Evolutionary conservation across 2,113 vertebrate genomes (phyloP).

Genomic region (Stigmatopora nigra): DNA sequence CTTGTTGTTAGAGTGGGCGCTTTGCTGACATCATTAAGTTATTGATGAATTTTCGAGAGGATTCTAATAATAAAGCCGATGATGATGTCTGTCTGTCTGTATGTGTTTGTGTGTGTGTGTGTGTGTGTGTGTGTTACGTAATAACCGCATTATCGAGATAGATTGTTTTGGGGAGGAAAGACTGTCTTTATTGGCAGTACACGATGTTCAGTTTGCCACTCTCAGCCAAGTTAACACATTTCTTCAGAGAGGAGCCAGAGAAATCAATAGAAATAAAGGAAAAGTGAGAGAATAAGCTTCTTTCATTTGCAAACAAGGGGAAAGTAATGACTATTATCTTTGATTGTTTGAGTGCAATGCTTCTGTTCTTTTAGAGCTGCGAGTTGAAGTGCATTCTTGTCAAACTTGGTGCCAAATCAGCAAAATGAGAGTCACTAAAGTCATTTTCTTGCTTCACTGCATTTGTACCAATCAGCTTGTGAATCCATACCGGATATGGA

Average conservation of each 20-base stretch:
- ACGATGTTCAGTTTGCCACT: conserved; percentile 15
- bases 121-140: conserved; percentile 6
- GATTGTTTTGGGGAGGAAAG: conserved; percentile 16
- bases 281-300: not conserved
- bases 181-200: conserved; percentile 18
- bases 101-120: no score
- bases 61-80: conserved; percentile 6
- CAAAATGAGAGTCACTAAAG: conserved; percentile 1
- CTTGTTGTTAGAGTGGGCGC: conserved; percentile 20
- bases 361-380: not conserved
- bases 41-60: conserved; percentile 26
- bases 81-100: not conserved
- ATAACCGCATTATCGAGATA: not conserved
- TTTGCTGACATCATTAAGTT: conserved; percentile 30
- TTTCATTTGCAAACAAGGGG: not conserved
- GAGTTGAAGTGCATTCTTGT: not conserved
- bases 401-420: conserved; percentile 19
- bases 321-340: not conserved
- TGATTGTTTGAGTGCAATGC: not conserved
- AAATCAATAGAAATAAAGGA: not conserved
- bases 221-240: conserved; percentile 4
- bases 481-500: not conserved
- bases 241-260: not conserved
- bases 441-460: conserved; percentile 6
- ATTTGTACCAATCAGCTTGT: conserved; percentile 10